phyloP scores from a whole-genome alignment of 2,888 invertebrate species.

The Oxytorus armatus region DNA sequence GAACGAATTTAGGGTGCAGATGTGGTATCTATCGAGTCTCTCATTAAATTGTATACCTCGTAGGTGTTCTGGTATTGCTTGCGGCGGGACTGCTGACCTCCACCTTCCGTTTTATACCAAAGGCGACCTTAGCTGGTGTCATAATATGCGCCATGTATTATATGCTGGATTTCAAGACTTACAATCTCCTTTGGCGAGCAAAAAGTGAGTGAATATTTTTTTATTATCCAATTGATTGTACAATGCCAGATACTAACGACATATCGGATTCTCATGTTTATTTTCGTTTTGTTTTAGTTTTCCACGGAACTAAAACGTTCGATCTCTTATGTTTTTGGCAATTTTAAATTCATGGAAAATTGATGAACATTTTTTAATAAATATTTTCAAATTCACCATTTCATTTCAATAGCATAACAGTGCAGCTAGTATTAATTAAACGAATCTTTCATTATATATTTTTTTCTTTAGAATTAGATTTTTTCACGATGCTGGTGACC shows the following conservation, averaged over 20 bases:
- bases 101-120: slow-evolving; percentile 86
- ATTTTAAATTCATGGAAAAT: too few relatives aligned
- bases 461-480: slow-evolving; percentile 86
- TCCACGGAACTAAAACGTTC: too few relatives aligned
- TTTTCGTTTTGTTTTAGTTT: not conserved
- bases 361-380: too few relatives aligned
- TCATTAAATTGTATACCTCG: slow-evolving; percentile 57
- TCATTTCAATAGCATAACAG: too few relatives aligned
- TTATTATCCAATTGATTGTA: not conserved
- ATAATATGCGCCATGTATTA: slow-evolving; percentile 87
- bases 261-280: not conserved
- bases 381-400: too few relatives aligned
- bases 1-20: slow-evolving; percentile 12
- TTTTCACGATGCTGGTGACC: slow-evolving; percentile 86
- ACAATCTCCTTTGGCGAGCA: slow-evolving; percentile 85
- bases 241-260: too few relatives aligned
- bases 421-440: not conserved
- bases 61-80: slow-evolving; percentile 85
- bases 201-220: slow-evolving; percentile 82
- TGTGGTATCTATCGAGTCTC: slow-evolving; percentile 27
- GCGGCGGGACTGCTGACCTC: slow-evolving; percentile 86
- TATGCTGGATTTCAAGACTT: slow-evolving; percentile 85
- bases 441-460: not conserved
- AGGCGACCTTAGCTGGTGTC: slow-evolving; percentile 86
- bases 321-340: too few relatives aligned